Percentiles rank a stretch among this genome's conserved stretches.
Evolutionary conservation across 2,113 vertebrate genomes (phyloP).

Genomic region (Piprites chloris): DNA sequence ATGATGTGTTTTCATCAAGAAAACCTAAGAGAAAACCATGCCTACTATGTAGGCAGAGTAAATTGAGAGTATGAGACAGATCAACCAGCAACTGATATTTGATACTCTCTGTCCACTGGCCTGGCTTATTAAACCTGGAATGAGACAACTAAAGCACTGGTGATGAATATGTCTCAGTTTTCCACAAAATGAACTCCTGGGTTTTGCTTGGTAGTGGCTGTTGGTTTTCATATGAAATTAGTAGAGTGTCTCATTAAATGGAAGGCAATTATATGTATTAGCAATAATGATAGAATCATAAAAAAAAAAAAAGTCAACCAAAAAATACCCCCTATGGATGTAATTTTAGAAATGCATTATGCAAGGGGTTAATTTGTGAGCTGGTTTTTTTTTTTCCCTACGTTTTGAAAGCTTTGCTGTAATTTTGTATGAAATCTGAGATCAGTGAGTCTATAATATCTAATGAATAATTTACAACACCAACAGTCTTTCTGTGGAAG

Average conservation of each 20-base stretch:
- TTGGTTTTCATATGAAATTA: constrained; percentile 19
- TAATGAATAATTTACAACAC: constrained; percentile 75
- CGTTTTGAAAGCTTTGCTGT: constrained; percentile 63
- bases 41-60: not conserved
- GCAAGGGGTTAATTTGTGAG: constrained; percentile 65
- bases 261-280: constrained; percentile 53
- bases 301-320: not conserved
- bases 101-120: not conserved
- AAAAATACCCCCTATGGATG: constrained; percentile 7
- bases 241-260: constrained; percentile 40
- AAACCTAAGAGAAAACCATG: no score
- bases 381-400: not conserved
- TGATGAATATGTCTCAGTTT: not conserved
- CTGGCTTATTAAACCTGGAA: not conserved
- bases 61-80: not conserved
- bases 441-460: constrained; percentile 72
- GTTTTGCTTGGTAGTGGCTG: not conserved
- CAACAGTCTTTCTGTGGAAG: constrained; percentile 72
- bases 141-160: not conserved
- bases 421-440: constrained; percentile 71
- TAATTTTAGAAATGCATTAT: constrained; percentile 53
- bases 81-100: not conserved
- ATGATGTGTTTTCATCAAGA: not conserved
- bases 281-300: constrained; percentile 25
- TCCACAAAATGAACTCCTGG: not conserved